Base-by-base conservation (phyloP, 2,113 vertebrate genomes). In the Campylomormyrus numenius region DNA sequence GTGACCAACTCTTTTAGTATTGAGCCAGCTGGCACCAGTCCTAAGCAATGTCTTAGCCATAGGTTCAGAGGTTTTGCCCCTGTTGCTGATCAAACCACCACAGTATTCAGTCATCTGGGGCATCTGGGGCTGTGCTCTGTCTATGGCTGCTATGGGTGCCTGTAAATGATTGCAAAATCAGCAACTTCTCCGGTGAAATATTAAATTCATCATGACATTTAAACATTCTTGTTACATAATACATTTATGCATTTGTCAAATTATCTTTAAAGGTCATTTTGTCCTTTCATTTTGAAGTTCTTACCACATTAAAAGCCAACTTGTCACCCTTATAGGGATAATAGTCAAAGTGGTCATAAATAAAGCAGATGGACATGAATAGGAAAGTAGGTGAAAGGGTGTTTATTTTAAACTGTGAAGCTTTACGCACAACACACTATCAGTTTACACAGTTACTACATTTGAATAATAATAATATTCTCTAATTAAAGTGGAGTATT, bases 361-460 rank as follows among this genome's bases (percentile, higher is more conserved):
- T 19, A 80, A 80, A 15, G 31, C 13, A 39, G 74, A 80, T 80
- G 74, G 74, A 80, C 74, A 17, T 19, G 17, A 42, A 80, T 80
- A 42, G 74, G 17, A 80, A 80, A 80, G 74, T 80, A 80, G 74
- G 74, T 80, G 74, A 80, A 42, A 80, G 74, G 74, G 35, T 80
- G 74, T 42, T 39, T 80, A 80, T 80, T 80, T 80, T 42, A 80
- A 80, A 80, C 74, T 80, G 35, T 80, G 74, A 80, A 39, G 74
- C 35, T 80, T 80, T 80, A 35, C 8, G 35, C 74, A 42, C 74
- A 42, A 80, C 74, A 80, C 15, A 6, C 35, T 80, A 42, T 80
- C 74, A 80, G 31, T 80, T 80, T 80, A 42, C 74, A 77, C 6
- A 80, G 74, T 80, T 39, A 42, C 11, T 39, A 80, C 74, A 80